Conservation (phyloP, 2,113 vertebrate genomes). For the Canis aureus region DNA sequence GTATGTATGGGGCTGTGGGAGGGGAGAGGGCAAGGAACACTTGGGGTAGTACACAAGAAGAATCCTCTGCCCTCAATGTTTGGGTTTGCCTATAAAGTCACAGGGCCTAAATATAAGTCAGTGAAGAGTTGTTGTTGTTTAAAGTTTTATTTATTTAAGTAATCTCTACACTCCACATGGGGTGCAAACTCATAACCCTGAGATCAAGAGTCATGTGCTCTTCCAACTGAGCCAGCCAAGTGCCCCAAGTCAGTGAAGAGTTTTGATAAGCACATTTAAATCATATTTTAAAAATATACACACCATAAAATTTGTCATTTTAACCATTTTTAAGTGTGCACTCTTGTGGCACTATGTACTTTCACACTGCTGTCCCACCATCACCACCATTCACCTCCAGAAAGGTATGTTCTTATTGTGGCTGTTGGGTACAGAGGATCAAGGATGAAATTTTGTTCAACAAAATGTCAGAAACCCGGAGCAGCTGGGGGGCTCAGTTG, state of each 20-base stretch:
- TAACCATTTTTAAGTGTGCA: neutral
- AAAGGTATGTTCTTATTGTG: neutral
- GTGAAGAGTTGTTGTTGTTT: neutral
- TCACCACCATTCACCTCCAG: neutral
- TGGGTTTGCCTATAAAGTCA: neutral
- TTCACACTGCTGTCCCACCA: accelerated
- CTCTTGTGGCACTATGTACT: neutral
- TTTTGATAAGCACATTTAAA: neutral
- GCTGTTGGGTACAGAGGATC: neutral
- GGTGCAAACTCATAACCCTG: neutral
- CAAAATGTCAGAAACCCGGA: neutral
- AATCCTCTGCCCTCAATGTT: neutral
- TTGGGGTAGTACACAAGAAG: no score
- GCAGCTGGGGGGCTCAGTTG: neutral
- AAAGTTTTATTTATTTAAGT: neutral
- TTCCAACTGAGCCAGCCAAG: neutral
- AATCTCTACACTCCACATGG: neutral
- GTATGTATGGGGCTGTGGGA: accelerated
- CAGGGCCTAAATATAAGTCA: neutral
- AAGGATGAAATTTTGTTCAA: neutral
- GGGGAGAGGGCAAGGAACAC: no score
- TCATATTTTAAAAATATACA: neutral
- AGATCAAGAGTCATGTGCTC: neutral
- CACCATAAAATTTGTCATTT: neutral
- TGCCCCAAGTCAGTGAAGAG: neutral